Evolutionary conservation across 2,113 vertebrate species (phyloP), one percentile per base, ranked within the genome.

Genomic region (Lanius collurio): DNA sequence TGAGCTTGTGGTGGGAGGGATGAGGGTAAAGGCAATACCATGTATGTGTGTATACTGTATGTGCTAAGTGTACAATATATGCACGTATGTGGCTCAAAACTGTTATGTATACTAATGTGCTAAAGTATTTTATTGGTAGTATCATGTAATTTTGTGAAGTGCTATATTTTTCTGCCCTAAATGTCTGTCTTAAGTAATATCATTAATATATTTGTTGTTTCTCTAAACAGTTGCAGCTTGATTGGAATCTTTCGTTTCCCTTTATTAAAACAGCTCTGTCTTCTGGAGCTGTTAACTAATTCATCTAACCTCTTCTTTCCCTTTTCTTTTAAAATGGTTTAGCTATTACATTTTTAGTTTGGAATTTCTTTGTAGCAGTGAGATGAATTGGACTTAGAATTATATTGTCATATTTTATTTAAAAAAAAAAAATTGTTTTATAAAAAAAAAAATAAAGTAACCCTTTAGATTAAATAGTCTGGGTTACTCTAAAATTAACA

Each of bases 161-260:
- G 91, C 94, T 97, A 84, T 97, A 96, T 96, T 96, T 88, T 83
- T 83, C 96, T 97, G 95, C 95, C 90, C 89, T 96, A 94, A 91
- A 87, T 97, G 96, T 97, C 91, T 93, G 97, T 97, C 94, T 96
- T 92, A 95, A 97, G 90, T 96, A 97, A 97, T 97, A 95, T 97
- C 74, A 97, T 97, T 98, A 98, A 98, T 95, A 30, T 97, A 97
- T 97, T 88, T 98, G 94, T 98, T 97, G 92, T 98, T 97, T 98
- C 97, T 98, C 97, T 97, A 95, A 97, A 97, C 97, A 98, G 97
- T 97, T 98, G 97, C 97, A 97, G 96, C 97, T 95, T 98, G 96
- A 97, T 96, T 67, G 95, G 96, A 97, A 94, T 97, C 94, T 97
- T 96, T 97, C 55, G 23, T 97, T 97, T 97, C 84, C 93, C 83